Conservation (phyloP, 1,140 invertebrate genomes). For the Drosophila cardini region DNA sequence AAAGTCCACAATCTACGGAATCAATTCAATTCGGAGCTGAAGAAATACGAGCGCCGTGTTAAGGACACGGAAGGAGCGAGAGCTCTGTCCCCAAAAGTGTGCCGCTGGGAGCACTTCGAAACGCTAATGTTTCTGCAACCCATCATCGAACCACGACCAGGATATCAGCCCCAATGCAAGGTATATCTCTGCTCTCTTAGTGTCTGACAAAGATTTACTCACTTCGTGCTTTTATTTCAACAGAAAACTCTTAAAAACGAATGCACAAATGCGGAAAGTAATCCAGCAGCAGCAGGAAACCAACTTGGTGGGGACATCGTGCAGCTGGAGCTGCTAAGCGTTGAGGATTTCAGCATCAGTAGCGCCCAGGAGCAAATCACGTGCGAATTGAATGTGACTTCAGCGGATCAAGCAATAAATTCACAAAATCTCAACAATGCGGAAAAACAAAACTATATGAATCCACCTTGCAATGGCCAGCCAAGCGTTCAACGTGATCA, state of each 20-base stretch:
- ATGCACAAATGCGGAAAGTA: background rate
- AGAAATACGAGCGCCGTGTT: conserved; percentile 70
- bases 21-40: conserved; percentile 80
- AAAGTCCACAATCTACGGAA: conserved; percentile 82
- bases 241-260: conserved; percentile 48
- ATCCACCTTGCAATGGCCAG: background rate
- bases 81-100: conserved; percentile 35
- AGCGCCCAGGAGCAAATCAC: background rate
- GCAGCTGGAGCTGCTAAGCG: conserved; percentile 3
- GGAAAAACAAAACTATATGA: conserved; percentile 6
- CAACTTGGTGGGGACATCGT: conserved; percentile 6
- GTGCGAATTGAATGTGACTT: conserved; percentile 16
- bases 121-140: conserved; percentile 67
- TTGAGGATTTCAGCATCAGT: conserved; percentile 8
- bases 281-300: conserved; percentile 7
- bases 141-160: conserved; percentile 75
- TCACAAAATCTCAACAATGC: conserved; percentile 3
- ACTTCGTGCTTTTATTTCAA: background rate
- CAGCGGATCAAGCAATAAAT: background rate
- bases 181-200: background rate
- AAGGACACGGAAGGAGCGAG: conserved; percentile 57
- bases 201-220: background rate
- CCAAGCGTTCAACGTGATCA: conserved; percentile 56
- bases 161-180: conserved; percentile 55
- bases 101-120: conserved; percentile 78